Base-by-base conservation (phyloP, 2,888 invertebrate genomes). In the Achlya flavicornis region DNA sequence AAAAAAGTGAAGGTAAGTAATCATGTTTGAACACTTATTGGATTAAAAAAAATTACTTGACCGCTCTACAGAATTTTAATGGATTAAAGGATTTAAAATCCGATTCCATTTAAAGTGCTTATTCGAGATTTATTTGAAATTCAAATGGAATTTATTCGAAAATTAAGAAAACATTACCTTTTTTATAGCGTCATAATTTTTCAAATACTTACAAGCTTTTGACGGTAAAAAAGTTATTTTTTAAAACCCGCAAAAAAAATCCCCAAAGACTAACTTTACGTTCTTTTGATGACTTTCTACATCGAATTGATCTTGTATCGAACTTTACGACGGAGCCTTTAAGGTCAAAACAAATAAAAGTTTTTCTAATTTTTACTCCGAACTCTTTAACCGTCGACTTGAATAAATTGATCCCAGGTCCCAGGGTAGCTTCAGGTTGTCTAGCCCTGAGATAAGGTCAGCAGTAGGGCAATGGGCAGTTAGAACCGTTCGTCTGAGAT, bases 291-390 rank as follows among this genome's bases (percentile, higher is more conserved):
- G 19, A 53, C 16, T n/a, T 26, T 46, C n/a, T 53, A 53, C 16
- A 10, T 53, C 10, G 48, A 48, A 16, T 48, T n/a, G 19, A 53
- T 19, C 19, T 16, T 53, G 53, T 53, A 53, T 53, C 53, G 53
- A 53, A 53, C 19, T 53, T 53, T 48, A 48, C 48, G 48, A 48
- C 1, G 11, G 2, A 11, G 16, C 5, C 48, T 48, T 8, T 16
- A 10, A 53, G 53, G 53, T 19, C 16, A 19, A n/a, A 53, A 19
- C 53, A 53, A 53, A 53, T 53, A 53, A 53, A 53, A 53, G 53
- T 19, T 53, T 53, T 53, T 19, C 53, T 53, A 46, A 46, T 46
- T 46, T 46, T 46, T 46, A 53, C 19, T 48, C 8, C 16, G 16
- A 48, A 16, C 48, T 53, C 53, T 53, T 46, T 53, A 19, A 53